Conservation (phyloP, 2,888 invertebrate species). For the Parnassius glacialis region DNA sequence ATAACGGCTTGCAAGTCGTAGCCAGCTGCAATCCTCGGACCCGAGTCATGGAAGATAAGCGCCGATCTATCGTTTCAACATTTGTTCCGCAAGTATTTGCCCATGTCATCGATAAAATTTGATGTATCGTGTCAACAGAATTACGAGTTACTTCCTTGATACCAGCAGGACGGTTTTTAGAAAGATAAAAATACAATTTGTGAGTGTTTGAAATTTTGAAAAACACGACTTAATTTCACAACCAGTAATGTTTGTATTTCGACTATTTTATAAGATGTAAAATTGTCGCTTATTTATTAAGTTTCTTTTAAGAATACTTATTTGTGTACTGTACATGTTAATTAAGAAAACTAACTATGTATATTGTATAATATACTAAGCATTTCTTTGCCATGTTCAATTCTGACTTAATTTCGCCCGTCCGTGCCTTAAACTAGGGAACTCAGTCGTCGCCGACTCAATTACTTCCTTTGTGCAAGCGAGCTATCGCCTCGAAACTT, state of each 20-base stretch:
- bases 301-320: no score
- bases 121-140: conserved; percentile 37
- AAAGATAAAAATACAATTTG: no score
- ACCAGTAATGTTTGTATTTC: no score
- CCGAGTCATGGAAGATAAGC: conserved; percentile 26
- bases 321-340: no score
- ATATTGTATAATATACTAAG: no score
- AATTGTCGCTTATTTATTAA: no score
- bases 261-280: no score
- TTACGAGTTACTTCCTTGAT: conserved; percentile 32
- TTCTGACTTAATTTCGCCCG: neutral
- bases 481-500: conserved; percentile 63
- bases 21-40: conserved; percentile 24
- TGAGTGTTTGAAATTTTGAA: no score
- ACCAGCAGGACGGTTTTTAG: conserved; percentile 30
- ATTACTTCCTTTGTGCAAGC: conserved; percentile 72
- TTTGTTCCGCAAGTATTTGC: conserved; percentile 40
- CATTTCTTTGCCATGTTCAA: no score
- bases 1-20: conserved; percentile 47
- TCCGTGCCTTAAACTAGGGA: conserved; percentile 41
- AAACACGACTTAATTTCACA: no score
- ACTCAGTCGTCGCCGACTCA: conserved; percentile 56
- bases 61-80: conserved; percentile 18
- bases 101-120: conserved; percentile 51
- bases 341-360: no score